Base-by-base conservation (phyloP, 2,888 invertebrate species). In the Cephus runcator region DNA sequence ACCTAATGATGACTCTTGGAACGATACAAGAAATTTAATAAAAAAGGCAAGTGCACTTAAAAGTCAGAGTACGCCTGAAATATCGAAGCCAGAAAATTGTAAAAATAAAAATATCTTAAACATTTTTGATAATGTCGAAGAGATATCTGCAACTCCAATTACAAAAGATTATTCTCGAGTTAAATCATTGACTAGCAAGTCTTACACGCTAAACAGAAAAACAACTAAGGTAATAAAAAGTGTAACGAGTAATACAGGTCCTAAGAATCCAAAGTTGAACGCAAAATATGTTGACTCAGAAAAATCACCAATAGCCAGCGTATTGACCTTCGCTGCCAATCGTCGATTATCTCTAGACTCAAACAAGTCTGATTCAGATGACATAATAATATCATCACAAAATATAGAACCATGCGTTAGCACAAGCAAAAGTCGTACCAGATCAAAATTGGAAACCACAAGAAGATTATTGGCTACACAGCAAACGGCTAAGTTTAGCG, bases 301-400 rank as follows among this genome's bases (percentile, higher is more conserved):
- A 31, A 76, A 77, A 76, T 85, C 86, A 1, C 86, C 87, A 0
- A 79, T 89, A 11, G 83, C 85, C 4, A 84, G 82, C 73, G 76
- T 89, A 11, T 75, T 83, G 12, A 83, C 81, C 35, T 85, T 83
- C 9, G 80, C 79, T 12, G 75, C 75, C 3, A 82, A 77, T 34
- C 84, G 85, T 1, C 82, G 76, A 74, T 75, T 81, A 11, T 90
- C 88, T 23, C 75, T 83, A 6, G 87, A 86, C 35, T 89, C 87
- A 3, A 87, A 86, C 40, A 88, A 87, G 79, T 90, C 90, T 2
- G 90, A 90, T 73, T 87, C 87, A 0, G 91, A 91, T 12, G 89
- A 89, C 36, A 83, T 88, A 12, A 75, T 90, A 30, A 73, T 83
- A 11, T 79, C 82, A n/a, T 89, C 88, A 1, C 88, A 89, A 75